Conservation (phyloP, 2,113 vertebrate genomes). For the Tachuris rubrigastra region DNA sequence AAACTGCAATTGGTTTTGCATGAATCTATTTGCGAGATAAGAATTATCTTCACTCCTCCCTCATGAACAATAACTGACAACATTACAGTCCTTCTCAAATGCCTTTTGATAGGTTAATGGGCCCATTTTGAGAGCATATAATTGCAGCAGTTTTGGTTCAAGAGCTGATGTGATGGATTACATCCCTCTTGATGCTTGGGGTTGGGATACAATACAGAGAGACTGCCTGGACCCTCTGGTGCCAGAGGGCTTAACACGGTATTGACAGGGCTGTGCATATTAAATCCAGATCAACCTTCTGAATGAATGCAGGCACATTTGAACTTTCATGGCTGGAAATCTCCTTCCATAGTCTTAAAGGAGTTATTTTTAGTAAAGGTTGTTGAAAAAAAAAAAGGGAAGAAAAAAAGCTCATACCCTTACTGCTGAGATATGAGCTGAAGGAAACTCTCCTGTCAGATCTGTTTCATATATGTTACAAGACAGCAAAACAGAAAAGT, state of each 20-base stretch:
- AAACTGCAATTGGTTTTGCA: constrained; percentile 44
- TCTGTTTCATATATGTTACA: constrained; percentile 61
- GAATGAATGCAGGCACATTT: constrained; percentile 45
- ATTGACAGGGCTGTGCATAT: constrained; percentile 43
- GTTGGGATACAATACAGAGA: constrained; percentile 46
- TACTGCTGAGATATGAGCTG: constrained; percentile 64
- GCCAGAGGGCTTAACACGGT: constrained; percentile 64
- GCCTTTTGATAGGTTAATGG: constrained; percentile 63
- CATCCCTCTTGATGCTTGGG: constrained; percentile 9
- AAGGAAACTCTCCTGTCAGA: constrained; percentile 60
- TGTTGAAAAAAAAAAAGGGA: background rate
- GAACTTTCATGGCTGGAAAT: background rate
- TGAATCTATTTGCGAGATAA: constrained; percentile 37
- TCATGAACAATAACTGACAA: constrained; percentile 39
- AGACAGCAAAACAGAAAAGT: constrained; percentile 72
- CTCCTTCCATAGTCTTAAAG: constrained; percentile 30
- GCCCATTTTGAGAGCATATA: constrained; percentile 17
- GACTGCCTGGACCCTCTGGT: constrained; percentile 63
- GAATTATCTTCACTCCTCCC: constrained; percentile 46
- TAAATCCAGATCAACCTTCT: constrained; percentile 61
- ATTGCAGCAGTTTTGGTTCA: constrained; percentile 54
- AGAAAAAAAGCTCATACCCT: background rate
- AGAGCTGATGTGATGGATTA: constrained; percentile 62
- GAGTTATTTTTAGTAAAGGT: constrained; percentile 62
- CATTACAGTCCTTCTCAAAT: constrained; percentile 38